A percentile compares a stretch with the other conserved stretches of the same genome.
These are phyloP conservation scores for Xenopus tropicalis DNA, from an alignment of 2,113 vertebrate species.

Conservation along the genomic window DNA sequence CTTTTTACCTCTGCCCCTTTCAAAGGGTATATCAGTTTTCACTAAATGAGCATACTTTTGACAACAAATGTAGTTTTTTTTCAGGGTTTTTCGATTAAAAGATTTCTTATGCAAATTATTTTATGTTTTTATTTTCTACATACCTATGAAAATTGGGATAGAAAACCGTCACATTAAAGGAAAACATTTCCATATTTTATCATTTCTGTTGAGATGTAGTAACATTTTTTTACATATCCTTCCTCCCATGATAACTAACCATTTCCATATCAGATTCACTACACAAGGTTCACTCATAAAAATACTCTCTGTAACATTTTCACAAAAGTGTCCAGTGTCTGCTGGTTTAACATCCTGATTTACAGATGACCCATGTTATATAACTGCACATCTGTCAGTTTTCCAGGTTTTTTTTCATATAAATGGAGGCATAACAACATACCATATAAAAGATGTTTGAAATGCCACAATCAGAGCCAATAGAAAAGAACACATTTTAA, in stretches of 20 bases:
- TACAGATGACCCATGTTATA: slow-evolving; percentile 1
- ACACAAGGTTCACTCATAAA: background rate
- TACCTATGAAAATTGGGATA: background rate
- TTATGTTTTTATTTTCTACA: background rate
- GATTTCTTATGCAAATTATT: background rate
- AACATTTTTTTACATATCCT: background rate
- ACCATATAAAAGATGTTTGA: slow-evolving; percentile 9
- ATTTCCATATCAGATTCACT: background rate
- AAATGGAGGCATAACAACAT: background rate
- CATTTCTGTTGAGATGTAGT: slow-evolving; percentile 1
- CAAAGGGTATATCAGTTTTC: background rate
- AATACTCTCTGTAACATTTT: background rate
- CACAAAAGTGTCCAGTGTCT: slow-evolving; percentile 1
- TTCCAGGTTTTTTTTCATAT: background rate
- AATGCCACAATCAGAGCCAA: background rate
- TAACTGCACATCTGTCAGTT: background rate
- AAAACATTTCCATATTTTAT: slow-evolving; percentile 4
- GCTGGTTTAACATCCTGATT: slow-evolving; percentile 4
- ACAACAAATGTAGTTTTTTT: background rate
- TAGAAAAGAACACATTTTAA: slow-evolving; percentile 11
- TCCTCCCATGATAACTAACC: background rate
- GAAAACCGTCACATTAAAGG: background rate
- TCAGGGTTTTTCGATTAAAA: background rate
- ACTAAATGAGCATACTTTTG: background rate
- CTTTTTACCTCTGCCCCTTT: background rate